Base-by-base conservation (phyloP, 1,140 invertebrate species). In the Cherax destructor region DNA sequence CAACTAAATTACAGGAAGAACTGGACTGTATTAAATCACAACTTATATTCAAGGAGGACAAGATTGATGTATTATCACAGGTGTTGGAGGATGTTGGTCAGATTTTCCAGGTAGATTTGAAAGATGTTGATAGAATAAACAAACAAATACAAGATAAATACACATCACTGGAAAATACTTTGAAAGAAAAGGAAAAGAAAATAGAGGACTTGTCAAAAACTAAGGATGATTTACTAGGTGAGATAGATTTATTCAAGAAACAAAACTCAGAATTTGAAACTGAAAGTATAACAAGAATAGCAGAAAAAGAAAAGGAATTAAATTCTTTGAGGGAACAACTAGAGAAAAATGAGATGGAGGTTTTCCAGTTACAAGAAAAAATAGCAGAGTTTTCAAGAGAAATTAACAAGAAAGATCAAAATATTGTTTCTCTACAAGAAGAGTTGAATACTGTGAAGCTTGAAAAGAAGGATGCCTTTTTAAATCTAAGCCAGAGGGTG, bases 21-120 rank as follows among this genome's bases (percentile, higher is more conserved):
- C 72, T 92, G 11, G 76, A 92, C 76, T 69, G 6, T 21, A 69
- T 85, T 49, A 88, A 88, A 72, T 85, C 85, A 61, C 85, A 84
- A 30, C 41, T 92, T 30, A 92, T 92, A 24, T 92, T 77, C 91
- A 92, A 92, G 61, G 86, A 92, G 13, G 91, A 92, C n/a, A 87
- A 92, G 72, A 69, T 92, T 21, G 91, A 92, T 72, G 86, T 72
- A 24, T 72, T 92, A 49, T 74, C 72, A 10, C 91, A 88, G 59
- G 74, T 59, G 10, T n/a, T 91, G n/a, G 84, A 91, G 50, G 74
- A 91, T 69, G 52, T 91, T 76, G 90, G 69, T 13, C 65, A 80
- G 41, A 83, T 87, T 52, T 91, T 91, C 56, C 30, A 91, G 41
- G 4, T 83, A 10, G 41, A 91, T 9, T 47, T 47, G 13, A 24